Base-by-base conservation (phyloP, 53 echinoderm and acorn worm genomes). In the Stichopus horrens region DNA sequence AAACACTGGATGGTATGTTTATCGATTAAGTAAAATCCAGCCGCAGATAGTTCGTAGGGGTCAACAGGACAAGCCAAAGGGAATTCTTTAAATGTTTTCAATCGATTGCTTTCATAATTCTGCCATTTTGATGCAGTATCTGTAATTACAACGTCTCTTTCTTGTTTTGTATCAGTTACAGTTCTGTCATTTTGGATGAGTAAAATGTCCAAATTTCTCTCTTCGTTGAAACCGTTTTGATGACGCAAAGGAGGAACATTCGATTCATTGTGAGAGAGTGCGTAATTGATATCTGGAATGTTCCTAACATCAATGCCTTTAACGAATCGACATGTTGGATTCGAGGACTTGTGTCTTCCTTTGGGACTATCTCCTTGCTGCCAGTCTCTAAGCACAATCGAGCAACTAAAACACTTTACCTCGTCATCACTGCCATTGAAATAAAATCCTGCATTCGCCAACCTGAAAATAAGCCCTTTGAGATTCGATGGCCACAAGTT, bases 331-430 rank as follows among this genome's bases (percentile, higher is more conserved):
- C 87, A 87, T 19, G 52, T 87, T 74, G 87, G 87, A 20, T 55
- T 22, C 57, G 19, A 74, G 16, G 55, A 18, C 74, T 87, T 87
- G 74, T 87, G 87, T 74, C 58, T 58, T 57, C 87, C 74, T 53
- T 57, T 87, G n/a, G 87, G 57, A 75, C 74, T 87, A 21, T 87
- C 87, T n/a, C 87, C 87, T 16, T 55, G 20, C 4, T 53, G 19
- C 87, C 87, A 87, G 11, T 87, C 58, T 57, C 58, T 68, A 9
- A 87, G 16, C 21, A 18, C 21, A 19, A 55, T 19, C 5, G 55
- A 19, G 20, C 87, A 87, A 75, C 74, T 75, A 74, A 87, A 87
- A 74, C 87, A 87, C n/a, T 74, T 51, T 14, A 87, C 87, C 23
- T 66, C 85, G 52, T 85, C 85, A 21, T 22, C 85, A 18, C 8